Percentiles rank a stretch among this genome's conserved stretches.
These are phyloP conservation scores for Apostichopus leukothele DNA, from an alignment of 53 echinoderm and acorn worm species.

Conservation along the genomic window DNA sequence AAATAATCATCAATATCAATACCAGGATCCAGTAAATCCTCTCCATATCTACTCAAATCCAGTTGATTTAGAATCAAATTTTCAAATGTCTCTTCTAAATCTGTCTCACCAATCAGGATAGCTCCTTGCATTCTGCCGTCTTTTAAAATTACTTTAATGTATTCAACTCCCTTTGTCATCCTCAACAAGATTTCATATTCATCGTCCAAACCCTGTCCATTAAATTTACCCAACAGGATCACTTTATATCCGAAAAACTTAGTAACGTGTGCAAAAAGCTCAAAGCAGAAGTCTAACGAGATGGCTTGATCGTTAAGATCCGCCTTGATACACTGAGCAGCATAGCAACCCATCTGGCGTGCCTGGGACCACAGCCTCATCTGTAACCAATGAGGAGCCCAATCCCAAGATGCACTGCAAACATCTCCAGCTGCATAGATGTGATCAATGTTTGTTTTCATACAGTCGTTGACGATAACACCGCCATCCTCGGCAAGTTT, in stretches of 20 bases:
- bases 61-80: conserved; percentile 88
- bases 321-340: conserved; percentile 83
- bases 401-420: conserved; percentile 86
- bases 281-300: conserved; percentile 92
- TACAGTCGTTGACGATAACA: conserved; percentile 78
- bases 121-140: conserved; percentile 87
- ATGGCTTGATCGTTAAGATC: conserved; percentile 56
- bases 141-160: conserved; percentile 81
- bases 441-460: conserved; percentile 75
- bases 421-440: conserved; percentile 96
- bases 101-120: conserved; percentile 92
- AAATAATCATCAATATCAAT: conserved; percentile 99
- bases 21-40: conserved; percentile 84
- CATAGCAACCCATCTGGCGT: conserved; percentile 94
- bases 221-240: conserved; percentile 90
- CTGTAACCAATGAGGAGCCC: conserved; percentile 84
- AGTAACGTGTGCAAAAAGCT: conserved; percentile 93
- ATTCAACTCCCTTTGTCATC: conserved; percentile 85
- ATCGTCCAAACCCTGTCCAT: conserved; percentile 77
- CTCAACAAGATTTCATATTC: conserved; percentile 83
- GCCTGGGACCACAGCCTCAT: conserved; percentile 99
- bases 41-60: conserved; percentile 83
- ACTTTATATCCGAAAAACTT: conserved; percentile 97
- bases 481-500: conserved; percentile 78
- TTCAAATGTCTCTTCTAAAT: conserved; percentile 97